Conservation (phyloP, 2,797 vertebrate species). For the Girardinus metallicus region DNA sequence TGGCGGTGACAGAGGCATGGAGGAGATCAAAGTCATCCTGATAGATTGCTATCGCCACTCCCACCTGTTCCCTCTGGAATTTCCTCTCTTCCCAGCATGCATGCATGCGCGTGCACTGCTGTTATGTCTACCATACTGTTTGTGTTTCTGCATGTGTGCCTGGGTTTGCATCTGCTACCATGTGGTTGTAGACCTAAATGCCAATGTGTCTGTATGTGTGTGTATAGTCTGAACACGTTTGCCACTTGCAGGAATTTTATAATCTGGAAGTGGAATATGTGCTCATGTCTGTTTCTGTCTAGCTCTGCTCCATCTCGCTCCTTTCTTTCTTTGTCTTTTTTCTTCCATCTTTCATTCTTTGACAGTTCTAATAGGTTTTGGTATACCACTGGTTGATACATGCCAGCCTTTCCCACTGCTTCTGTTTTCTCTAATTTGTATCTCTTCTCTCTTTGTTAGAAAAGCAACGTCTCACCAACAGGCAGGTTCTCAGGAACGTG, state of each 20-base stretch:
- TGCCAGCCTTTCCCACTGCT: conserved; percentile 72
- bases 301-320: conserved; percentile 68
- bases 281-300: conserved; percentile 82
- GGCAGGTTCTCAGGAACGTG: conserved; percentile 69
- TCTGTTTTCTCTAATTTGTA: conserved; percentile 61
- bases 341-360: conserved; percentile 60
- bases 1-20: conserved; percentile 63
- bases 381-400: conserved; percentile 73
- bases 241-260: conserved; percentile 84
- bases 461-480: conserved; percentile 56
- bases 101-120: conserved; percentile 68
- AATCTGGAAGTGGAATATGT: conserved; percentile 83
- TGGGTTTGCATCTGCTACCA: conserved; percentile 71
- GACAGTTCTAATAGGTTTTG: conserved; percentile 83
- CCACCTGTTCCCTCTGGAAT: conserved; percentile 83
- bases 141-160: conserved; percentile 77
- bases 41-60: conserved; percentile 78
- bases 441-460: conserved; percentile 56
- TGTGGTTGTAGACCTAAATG: conserved; percentile 61
- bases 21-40: conserved; percentile 75
- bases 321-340: conserved; percentile 36
- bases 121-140: conserved; percentile 78
- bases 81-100: conserved; percentile 70
- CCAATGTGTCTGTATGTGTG: conserved; percentile 39
- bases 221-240: conserved; percentile 77